Base-by-base conservation (phyloP, 1,140 invertebrate species). In the Ooceraea biroi region DNA sequence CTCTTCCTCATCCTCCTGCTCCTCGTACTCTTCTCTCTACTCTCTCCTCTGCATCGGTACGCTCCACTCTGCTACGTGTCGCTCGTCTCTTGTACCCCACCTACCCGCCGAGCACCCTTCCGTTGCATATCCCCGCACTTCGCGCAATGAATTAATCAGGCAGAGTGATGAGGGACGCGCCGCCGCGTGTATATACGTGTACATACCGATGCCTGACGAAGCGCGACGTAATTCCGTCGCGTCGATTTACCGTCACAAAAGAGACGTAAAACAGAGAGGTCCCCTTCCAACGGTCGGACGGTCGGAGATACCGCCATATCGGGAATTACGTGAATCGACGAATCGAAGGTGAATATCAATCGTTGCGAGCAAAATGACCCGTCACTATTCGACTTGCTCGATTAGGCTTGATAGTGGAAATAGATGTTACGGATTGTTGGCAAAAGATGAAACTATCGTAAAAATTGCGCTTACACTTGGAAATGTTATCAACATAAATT, bases 61-160 rank as follows among this genome's bases (percentile, higher is more conserved):
- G n/a, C 30, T 36, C 27, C 27, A n/a, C 36, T 52, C 50, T 41
- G 58, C 30, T 77, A 41, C 30, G 55, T 57, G 57, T 82, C 83
- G 68, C 25, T 27, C 36, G 41, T 82, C 84, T 76, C 85, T 72
- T 55, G 72, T 48, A 12, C 27, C 19, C 48, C 22, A 7, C 52
- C 44, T n/a, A 44, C 58, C 10, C 52, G 5, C 19, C 69, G 19
- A 36, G 83, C 52, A 69, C 48, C 73, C 44, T 63, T 19, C n/a
- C n/a, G 41, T 27, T 30, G 68, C 69, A 41, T 27, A 55, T 72
- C 50, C 80, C 84, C 57, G 57, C 50, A 63, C 80, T 74, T 72
- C 71, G 82, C 57, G 88, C 82, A 89, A 89, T 89, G 85, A 89
- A 89, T 89, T 89, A 89, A 89, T 89, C 88, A 89, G 77, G 52